Evolutionary conservation across 2,797 vertebrate genomes (phyloP).

Genomic region (Cuniculus paca): DNA sequence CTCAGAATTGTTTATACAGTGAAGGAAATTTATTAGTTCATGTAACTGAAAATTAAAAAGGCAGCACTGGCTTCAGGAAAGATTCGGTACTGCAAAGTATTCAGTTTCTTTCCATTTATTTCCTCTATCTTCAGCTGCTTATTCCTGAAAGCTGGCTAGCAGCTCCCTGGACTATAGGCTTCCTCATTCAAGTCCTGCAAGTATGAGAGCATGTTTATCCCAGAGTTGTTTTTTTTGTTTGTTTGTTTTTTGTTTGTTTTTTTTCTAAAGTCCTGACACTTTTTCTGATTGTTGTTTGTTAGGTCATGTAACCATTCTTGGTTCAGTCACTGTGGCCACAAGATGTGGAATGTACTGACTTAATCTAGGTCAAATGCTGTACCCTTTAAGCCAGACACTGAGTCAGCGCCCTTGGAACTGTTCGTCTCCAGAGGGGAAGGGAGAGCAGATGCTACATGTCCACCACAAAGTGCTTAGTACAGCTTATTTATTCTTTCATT

Average conservation of each 20-base stretch:
- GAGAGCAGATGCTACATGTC: not conserved
- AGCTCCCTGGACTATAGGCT: not conserved
- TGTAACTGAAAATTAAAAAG: conserved; percentile 1
- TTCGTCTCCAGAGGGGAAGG: conserved; percentile 24
- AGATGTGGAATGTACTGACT: conserved; percentile 35
- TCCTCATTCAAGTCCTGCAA: not conserved
- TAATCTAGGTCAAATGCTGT: conserved; percentile 40
- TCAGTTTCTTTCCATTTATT: not conserved
- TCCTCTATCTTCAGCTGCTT: not conserved
- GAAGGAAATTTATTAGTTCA: not conserved
- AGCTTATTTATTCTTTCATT: conserved; percentile 37
- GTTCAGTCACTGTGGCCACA: conserved; percentile 2
- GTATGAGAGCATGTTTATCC: not conserved
- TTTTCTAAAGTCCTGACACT: conserved; percentile 37
- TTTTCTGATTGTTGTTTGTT: not conserved
- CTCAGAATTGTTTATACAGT: conserved; percentile 41
- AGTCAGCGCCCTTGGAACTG: conserved; percentile 39
- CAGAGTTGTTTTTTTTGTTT: not conserved
- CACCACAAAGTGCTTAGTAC: not conserved
- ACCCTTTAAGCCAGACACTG: conserved; percentile 5
- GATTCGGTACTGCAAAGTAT: not conserved
- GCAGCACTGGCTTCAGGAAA: not conserved
- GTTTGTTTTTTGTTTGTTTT: no score
- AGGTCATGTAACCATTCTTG: not conserved
- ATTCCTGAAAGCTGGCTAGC: not conserved